Conservation (phyloP, 2,888 invertebrate genomes). For the Cetonia aurata region DNA sequence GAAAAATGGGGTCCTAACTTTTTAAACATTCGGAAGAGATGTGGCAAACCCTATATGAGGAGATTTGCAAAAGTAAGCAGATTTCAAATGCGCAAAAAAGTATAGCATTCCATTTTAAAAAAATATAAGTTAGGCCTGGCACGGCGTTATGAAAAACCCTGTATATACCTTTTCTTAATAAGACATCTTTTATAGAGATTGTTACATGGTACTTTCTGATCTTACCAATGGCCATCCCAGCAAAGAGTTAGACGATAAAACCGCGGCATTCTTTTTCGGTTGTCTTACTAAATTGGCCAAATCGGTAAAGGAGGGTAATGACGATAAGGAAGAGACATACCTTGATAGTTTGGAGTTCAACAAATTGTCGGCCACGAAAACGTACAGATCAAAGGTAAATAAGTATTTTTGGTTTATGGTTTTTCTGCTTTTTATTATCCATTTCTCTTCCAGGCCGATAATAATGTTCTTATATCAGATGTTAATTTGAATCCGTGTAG, state of each 20-base stretch:
- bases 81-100: too few species aligned
- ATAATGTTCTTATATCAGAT: slow-evolving; percentile 32
- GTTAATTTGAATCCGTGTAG: slow-evolving; percentile 39
- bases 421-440: background rate
- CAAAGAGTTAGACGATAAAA: slow-evolving; percentile 50
- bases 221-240: slow-evolving; percentile 52
- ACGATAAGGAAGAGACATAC: slow-evolving; percentile 44
- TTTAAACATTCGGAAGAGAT: too few species aligned
- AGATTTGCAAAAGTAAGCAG: too few species aligned
- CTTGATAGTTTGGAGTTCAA: slow-evolving; percentile 45
- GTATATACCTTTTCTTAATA: too few species aligned
- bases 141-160: too few species aligned
- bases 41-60: too few species aligned
- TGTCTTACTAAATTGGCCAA: slow-evolving; percentile 51
- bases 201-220: slow-evolving; percentile 54
- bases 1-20: too few species aligned
- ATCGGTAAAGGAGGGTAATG: slow-evolving; percentile 50
- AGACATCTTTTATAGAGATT: too few species aligned
- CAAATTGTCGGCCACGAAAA: slow-evolving; percentile 40
- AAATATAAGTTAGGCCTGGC: too few species aligned
- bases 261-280: slow-evolving; percentile 49
- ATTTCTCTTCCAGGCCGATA: slow-evolving; percentile 26
- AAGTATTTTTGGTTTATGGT: background rate
- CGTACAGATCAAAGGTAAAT: slow-evolving; percentile 40
- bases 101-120: too few species aligned